Conservation (phyloP, 2,113 vertebrate species). For the Poeciliopsis retropinna region DNA sequence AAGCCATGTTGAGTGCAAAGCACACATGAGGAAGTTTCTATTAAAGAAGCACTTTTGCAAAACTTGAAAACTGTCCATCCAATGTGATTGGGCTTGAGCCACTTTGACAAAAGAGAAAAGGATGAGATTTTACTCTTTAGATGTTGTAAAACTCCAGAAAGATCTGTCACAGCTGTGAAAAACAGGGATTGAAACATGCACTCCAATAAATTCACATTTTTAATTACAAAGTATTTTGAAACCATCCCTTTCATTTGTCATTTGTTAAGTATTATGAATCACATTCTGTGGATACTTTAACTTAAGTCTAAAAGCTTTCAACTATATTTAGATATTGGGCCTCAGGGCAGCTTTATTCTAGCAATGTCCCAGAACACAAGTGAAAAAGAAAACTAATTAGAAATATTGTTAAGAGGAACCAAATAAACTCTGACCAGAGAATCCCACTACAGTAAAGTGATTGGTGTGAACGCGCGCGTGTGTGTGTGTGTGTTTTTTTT, state of each 20-base stretch:
- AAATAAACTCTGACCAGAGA: slow-evolving; percentile 31
- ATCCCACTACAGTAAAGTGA: slow-evolving; percentile 46
- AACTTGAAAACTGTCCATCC: too few species aligned
- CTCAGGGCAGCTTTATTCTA: not conserved
- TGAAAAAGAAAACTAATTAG: slow-evolving; percentile 31
- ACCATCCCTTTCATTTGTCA: not conserved
- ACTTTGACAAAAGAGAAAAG: too few species aligned
- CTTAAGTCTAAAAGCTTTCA: not conserved
- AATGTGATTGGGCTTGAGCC: too few species aligned
- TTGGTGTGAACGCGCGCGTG: slow-evolving; percentile 12
- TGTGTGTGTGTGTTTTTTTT: slow-evolving; percentile 22
- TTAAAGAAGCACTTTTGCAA: too few species aligned
- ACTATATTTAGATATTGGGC: not conserved
- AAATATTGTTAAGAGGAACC: slow-evolving; percentile 51
- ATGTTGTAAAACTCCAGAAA: not conserved
- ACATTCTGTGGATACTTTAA: not conserved
- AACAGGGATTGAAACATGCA: not conserved
- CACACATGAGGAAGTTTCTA: too few species aligned
- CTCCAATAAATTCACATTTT: not conserved
- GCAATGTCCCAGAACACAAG: not conserved
- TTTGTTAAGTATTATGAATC: not conserved
- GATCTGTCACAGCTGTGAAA: not conserved
- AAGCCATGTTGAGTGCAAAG: too few species aligned
- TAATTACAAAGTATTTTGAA: not conserved
- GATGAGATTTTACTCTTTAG: too few species aligned